Conservation (phyloP, 2,797 vertebrate species). For the Typhlichthys eigenmanni region DNA sequence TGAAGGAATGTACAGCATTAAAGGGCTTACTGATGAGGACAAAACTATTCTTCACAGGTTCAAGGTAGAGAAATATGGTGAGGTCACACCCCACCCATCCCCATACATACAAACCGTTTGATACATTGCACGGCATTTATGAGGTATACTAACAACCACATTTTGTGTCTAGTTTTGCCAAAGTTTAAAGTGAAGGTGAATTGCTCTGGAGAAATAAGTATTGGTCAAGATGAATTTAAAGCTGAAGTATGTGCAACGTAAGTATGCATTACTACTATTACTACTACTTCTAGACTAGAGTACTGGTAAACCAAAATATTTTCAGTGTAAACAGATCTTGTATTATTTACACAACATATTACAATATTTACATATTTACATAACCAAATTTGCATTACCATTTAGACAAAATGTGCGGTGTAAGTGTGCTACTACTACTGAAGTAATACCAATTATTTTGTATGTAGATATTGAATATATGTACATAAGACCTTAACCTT, state of each 20-base stretch:
- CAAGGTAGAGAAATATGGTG: conserved; percentile 77
- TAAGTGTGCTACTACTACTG: no score
- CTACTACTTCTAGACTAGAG: not conserved
- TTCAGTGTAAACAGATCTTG: not conserved
- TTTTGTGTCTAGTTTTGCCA: conserved; percentile 58
- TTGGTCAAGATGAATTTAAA: conserved; percentile 36
- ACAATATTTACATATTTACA: no score
- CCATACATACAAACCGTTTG: not conserved
- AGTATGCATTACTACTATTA: conserved; percentile 26
- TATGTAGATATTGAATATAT: no score
- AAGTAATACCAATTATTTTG: no score
- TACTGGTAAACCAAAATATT: not conserved
- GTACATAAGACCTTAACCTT: not conserved
- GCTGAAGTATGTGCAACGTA: conserved; percentile 58
- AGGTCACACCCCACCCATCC: conserved; percentile 16
- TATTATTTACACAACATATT: not conserved
- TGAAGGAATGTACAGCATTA: conserved; percentile 62
- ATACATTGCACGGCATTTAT: not conserved
- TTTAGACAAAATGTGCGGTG: no score
- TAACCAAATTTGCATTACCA: no score
- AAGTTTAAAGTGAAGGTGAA: conserved; percentile 57
- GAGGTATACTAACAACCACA: not conserved
- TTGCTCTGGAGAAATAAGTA: conserved; percentile 13
- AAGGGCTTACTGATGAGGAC: not conserved
- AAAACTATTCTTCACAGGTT: conserved; percentile 48